These are phyloP conservation scores for Cosmopolites sordidus DNA, from an alignment of 2,888 invertebrate genomes.

Conservation along the genomic window DNA sequence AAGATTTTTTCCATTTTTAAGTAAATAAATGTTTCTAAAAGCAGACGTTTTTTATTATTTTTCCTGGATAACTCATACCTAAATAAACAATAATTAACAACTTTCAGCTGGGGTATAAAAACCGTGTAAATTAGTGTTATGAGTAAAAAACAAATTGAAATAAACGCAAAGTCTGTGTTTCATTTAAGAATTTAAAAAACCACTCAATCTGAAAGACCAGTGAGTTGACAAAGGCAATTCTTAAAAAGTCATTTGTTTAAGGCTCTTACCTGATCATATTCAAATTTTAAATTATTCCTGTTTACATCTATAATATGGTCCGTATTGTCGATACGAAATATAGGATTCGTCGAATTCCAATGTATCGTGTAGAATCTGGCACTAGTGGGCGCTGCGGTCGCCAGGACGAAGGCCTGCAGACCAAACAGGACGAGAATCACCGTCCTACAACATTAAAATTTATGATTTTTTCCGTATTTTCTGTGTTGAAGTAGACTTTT, in stretches of 20 bases:
- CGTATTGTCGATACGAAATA: slow-evolving; percentile 93
- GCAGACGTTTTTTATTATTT: too few species aligned
- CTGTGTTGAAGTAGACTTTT: neutral
- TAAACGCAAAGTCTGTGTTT: too few species aligned
- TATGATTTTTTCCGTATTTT: neutral
- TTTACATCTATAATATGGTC: slow-evolving; percentile 96
- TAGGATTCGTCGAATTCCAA: slow-evolving; percentile 50
- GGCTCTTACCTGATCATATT: slow-evolving; percentile 79
- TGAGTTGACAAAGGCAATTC: neutral
- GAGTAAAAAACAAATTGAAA: too few species aligned
- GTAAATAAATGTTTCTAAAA: too few species aligned
- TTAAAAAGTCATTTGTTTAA: neutral
- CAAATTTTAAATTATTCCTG: slow-evolving; percentile 83
- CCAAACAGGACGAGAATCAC: slow-evolving; percentile 40
- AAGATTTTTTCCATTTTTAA: too few species aligned
- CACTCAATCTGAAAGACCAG: too few species aligned
- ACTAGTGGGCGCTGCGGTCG: slow-evolving; percentile 46
- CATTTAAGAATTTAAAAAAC: too few species aligned
- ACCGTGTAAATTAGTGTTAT: too few species aligned
- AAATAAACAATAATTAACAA: too few species aligned
- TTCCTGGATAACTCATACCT: too few species aligned
- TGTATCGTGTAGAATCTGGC: slow-evolving; percentile 49
- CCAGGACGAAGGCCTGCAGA: slow-evolving; percentile 41
- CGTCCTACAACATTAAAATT: slow-evolving; percentile 33
- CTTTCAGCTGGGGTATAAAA: too few species aligned